Conservation (phyloP, 2,113 vertebrate genomes). For the Gambusia affinis region DNA sequence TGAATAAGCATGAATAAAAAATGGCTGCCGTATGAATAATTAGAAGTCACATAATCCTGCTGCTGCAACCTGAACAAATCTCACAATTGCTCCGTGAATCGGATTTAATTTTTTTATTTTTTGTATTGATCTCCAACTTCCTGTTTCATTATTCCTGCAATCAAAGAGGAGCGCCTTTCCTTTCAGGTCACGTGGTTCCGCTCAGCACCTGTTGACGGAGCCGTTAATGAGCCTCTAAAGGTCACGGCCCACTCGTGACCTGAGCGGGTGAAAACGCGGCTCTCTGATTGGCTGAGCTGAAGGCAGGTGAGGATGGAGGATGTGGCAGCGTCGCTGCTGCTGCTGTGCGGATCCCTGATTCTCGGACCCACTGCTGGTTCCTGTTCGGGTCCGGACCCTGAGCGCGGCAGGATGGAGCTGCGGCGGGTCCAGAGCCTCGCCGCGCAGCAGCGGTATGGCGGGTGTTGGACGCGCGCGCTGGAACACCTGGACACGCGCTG, state of each 20-base stretch:
- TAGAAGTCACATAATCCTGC: too few species aligned
- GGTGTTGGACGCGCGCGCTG: slow-evolving; percentile 77
- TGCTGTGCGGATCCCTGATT: slow-evolving; percentile 3
- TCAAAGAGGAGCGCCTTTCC: not conserved
- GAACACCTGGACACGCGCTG: slow-evolving; percentile 69
- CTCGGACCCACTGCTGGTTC: not conserved
- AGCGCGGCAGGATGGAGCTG: slow-evolving; percentile 56
- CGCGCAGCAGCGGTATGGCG: slow-evolving; percentile 64
- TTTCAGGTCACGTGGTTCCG: not conserved
- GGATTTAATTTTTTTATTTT: too few species aligned
- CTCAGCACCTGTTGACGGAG: not conserved
- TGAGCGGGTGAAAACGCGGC: not conserved
- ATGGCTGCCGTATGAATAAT: too few species aligned
- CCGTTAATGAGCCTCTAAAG: not conserved
- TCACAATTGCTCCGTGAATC: too few species aligned
- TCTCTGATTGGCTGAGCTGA: slow-evolving; percentile 41
- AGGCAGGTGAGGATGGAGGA: slow-evolving; percentile 38
- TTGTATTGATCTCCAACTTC: too few species aligned
- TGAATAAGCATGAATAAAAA: too few species aligned
- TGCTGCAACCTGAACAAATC: too few species aligned
- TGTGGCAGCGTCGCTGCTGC: not conserved
- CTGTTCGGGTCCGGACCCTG: slow-evolving; percentile 15
- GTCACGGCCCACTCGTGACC: too few species aligned
- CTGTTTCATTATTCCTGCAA: not conserved
- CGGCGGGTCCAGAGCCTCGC: slow-evolving; percentile 63